Percentiles rank a stretch among this genome's conserved stretches.
Evolutionary conservation across 1,140 invertebrate species (phyloP).

Genomic region (Dryas iulia): DNA sequence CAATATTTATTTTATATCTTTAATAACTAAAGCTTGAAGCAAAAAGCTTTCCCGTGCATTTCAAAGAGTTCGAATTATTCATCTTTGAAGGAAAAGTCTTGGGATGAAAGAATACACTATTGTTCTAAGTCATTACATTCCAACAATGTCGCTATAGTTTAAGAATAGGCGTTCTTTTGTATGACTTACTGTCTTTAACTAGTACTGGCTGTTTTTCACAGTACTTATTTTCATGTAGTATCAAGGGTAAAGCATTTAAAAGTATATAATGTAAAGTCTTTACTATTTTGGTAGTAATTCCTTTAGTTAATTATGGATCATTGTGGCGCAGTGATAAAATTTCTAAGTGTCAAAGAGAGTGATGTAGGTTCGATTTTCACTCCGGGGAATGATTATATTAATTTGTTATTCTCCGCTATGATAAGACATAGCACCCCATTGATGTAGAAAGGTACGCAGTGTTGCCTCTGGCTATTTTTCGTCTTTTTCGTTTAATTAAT

Average conservation of each 20-base stretch:
- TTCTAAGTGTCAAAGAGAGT: too few species aligned
- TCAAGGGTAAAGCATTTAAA: background rate
- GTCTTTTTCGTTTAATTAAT: too few species aligned
- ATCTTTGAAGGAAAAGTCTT: constrained; percentile 2
- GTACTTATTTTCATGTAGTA: background rate
- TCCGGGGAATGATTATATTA: too few species aligned
- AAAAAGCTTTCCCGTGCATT: background rate
- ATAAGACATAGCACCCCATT: too few species aligned
- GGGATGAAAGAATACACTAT: constrained; percentile 1
- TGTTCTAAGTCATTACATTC: constrained; percentile 4
- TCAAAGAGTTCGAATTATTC: background rate
- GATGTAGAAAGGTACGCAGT: too few species aligned
- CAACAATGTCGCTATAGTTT: constrained; percentile 1
- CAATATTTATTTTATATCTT: background rate
- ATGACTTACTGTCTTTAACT: background rate
- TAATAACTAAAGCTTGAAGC: background rate
- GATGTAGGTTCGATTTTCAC: too few species aligned
- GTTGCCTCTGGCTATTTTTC: too few species aligned
- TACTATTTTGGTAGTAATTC: too few species aligned
- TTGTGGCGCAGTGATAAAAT: too few species aligned
- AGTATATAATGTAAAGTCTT: too few species aligned
- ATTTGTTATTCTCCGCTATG: too few species aligned
- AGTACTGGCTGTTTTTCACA: background rate
- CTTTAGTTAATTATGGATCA: too few species aligned
- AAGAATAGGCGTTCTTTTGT: background rate